phyloP scores from a whole-genome alignment of 2,888 invertebrate genomes.

The Pollenia labialis region DNA sequence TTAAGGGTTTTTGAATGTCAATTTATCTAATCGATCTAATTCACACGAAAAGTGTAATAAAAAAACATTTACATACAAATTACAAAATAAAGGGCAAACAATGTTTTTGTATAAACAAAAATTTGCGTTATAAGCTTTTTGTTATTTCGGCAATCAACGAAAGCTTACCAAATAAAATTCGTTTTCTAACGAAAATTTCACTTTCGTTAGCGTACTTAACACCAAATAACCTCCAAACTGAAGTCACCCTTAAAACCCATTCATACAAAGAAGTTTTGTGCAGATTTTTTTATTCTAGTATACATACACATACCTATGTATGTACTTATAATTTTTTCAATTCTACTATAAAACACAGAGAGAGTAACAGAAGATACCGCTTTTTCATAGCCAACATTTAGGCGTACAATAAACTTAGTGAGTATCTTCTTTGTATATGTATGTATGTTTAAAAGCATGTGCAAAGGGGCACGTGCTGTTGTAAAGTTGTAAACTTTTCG shows the following conservation, averaged over 20 bases:
- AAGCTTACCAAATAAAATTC: neutral
- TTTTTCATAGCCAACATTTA: constrained; percentile 19
- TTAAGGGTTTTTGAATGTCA: no score
- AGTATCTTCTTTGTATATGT: no score
- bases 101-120: neutral
- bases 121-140: constrained; percentile 16
- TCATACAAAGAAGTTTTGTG: constrained; percentile 34
- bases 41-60: no score
- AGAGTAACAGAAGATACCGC: neutral
- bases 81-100: no score
- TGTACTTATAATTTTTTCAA: no score
- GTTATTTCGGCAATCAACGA: neutral
- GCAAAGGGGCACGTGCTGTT: constrained; percentile 16
- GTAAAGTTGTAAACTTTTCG: neutral
- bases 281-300: neutral
- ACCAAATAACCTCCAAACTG: neutral
- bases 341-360: neutral
- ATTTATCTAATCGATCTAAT: no score
- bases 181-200: constrained; percentile 25
- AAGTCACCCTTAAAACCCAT: neutral
- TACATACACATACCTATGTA: constrained; percentile 5
- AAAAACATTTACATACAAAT: constrained; percentile 1
- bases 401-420: neutral
- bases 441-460: neutral
- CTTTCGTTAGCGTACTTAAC: neutral